Base-by-base conservation (phyloP, 2,113 vertebrate genomes). In the Psittacula cyanocephala region DNA sequence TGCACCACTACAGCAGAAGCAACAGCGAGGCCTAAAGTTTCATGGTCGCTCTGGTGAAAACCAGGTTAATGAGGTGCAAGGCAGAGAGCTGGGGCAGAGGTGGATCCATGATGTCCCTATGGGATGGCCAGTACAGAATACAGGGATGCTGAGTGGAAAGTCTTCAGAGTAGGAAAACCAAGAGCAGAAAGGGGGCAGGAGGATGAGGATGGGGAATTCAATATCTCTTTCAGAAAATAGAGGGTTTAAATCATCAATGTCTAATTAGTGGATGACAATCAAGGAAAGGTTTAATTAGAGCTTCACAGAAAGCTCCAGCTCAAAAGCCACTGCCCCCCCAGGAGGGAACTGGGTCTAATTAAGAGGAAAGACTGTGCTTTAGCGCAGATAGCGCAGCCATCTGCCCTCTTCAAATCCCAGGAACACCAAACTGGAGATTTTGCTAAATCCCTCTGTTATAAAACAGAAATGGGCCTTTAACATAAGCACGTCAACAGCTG, bases 221-320 rank as follows among this genome's bases (percentile, higher is more conserved):
- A 37, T 29, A 37, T 81, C 79, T 86, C 35, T 92, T 86, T 87
- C 24, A 72, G 85, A 29, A 86, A 82, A 69, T 74, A 74, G 20
- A 41, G 55, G 25, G 62, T 84, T 89, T 88, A 79, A 88, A 92
- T 91, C 43, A 24, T 91, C 35, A 27, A 80, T 75, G 80, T 90
- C 89, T 95, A 90, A 96, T 97, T 97, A 97, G 90, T 91, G 94
- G 91, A 83, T 25, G 12, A 52, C 78, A 93, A 91, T 93, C 91
- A 96, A 92, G 44, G 67, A 89, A 94, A 77, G 80, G 77, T 93
- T 97, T 97, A 97, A 97, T 97, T 94, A 96, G 92, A 92, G 70
- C 93, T 86, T 91, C 81, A 69, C 68, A 79, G 93, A 95, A 92
- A 96, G 76, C 95, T 90, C 50, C 74, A 82, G 80, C 94, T 95